phyloP scores from a whole-genome alignment of 37 sponge, comb jelly and placozoan species.

The Agelas oroides region DNA sequence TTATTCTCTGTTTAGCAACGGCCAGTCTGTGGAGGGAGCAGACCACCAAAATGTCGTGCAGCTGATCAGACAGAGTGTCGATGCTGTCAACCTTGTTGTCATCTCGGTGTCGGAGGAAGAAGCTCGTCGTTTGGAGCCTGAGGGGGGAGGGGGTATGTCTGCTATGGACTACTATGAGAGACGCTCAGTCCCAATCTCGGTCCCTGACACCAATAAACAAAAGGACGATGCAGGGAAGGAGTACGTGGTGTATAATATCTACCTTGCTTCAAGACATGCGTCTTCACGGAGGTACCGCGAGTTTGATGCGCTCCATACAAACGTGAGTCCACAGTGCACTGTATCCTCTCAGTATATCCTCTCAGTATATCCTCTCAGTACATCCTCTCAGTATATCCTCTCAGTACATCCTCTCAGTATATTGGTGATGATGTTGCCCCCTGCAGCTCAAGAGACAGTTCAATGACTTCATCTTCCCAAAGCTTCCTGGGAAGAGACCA shows the following conservation, averaged over 20 bases:
- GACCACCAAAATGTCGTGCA: slow-evolving; percentile 91
- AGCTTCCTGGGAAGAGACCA: slow-evolving; percentile 95
- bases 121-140: slow-evolving; percentile 80
- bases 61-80: slow-evolving; percentile 76
- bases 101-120: slow-evolving; percentile 89
- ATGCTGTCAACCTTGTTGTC: slow-evolving; percentile 62
- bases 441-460: slow-evolving; percentile 91
- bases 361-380: too few species aligned
- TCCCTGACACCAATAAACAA: slow-evolving; percentile 70
- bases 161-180: slow-evolving; percentile 74
- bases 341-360: too few species aligned
- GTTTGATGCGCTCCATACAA: slow-evolving; percentile 76
- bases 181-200: slow-evolving; percentile 77
- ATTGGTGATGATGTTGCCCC: too few species aligned
- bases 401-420: too few species aligned
- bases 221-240: slow-evolving; percentile 61
- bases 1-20: slow-evolving; percentile 56
- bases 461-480: slow-evolving; percentile 87
- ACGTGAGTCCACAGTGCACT: slow-evolving; percentile 51
- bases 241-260: slow-evolving; percentile 81
- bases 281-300: slow-evolving; percentile 80
- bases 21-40: slow-evolving; percentile 78
- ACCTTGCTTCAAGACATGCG: slow-evolving; percentile 51
- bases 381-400: too few species aligned
- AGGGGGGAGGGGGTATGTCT: slow-evolving; percentile 20